phyloP scores from a whole-genome alignment of 2,888 invertebrate genomes.

The Torymus tubicola region DNA sequence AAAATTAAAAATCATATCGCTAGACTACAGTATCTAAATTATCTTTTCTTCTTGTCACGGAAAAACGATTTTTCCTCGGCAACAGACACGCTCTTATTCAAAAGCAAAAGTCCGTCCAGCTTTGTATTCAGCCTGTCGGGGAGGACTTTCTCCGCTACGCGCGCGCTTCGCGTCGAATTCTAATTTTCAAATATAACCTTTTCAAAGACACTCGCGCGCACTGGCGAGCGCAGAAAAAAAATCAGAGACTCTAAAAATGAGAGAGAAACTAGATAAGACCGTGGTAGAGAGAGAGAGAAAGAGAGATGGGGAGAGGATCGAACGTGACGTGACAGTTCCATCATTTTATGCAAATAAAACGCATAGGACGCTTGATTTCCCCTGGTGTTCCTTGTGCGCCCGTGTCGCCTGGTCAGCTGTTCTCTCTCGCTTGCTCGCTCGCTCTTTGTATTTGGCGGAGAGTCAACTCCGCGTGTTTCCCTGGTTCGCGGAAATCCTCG shows the following conservation, averaged over 20 bases:
- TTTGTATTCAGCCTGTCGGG: constrained; percentile 6
- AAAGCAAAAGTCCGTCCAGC: not conserved
- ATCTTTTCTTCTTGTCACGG: too few relatives aligned
- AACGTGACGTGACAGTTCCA: constrained; percentile 72
- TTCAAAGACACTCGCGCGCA: not conserved
- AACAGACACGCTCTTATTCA: not conserved
- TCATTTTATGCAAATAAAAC: constrained; percentile 76
- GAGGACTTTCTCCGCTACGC: not conserved
- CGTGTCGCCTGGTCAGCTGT: not conserved
- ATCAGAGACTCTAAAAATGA: constrained; percentile 28
- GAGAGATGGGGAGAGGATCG: constrained; percentile 51
- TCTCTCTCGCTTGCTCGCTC: constrained; percentile 23
- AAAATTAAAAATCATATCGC: too few relatives aligned
- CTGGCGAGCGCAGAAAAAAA: not conserved
- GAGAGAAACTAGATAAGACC: constrained; percentile 45
- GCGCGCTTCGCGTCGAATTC: not conserved
- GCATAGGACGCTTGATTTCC: constrained; percentile 74
- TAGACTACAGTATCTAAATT: too few relatives aligned
- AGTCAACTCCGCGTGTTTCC: not conserved
- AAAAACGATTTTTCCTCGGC: too few relatives aligned
- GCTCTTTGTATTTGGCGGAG: constrained; percentile 52
- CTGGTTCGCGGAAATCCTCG: not conserved
- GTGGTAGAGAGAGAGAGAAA: too few relatives aligned
- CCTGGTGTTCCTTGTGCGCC: constrained; percentile 68
- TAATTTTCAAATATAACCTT: constrained; percentile 27